A percentile compares a stretch with the other conserved stretches of the same genome.
These are phyloP conservation scores for Polyommatus icarus DNA, from an alignment of 2,888 invertebrate genomes.

Conservation along the genomic window DNA sequence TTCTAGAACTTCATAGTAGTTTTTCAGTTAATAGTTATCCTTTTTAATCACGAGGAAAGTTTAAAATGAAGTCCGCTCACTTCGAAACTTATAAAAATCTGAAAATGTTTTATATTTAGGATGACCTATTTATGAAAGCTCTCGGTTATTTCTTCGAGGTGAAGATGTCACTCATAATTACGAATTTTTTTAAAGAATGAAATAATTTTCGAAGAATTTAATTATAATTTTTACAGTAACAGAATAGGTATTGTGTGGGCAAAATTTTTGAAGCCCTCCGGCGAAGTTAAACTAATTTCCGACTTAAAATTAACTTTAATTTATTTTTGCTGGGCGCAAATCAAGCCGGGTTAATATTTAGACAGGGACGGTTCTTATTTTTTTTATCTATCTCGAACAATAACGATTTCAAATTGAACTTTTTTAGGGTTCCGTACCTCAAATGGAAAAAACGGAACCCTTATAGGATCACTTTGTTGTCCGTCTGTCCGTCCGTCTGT, in stretches of 20 bases:
- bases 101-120: not conserved
- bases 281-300: not conserved
- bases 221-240: not conserved
- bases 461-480: too few relatives aligned
- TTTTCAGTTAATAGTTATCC: constrained; percentile 11
- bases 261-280: not conserved
- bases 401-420: not conserved
- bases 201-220: not conserved
- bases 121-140: constrained; percentile 2
- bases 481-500: too few relatives aligned
- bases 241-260: not conserved
- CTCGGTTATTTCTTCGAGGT: not conserved
- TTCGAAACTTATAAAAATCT: not conserved
- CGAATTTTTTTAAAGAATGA: not conserved
- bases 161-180: constrained; percentile 22
- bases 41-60: constrained; percentile 29
- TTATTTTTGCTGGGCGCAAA: not conserved
- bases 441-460: too few relatives aligned
- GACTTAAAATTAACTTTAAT: not conserved
- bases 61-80: constrained; percentile 16
- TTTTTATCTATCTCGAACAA: not conserved
- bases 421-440: too few relatives aligned
- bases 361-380: not conserved
- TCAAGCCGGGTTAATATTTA: not conserved
- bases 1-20: not conserved